These are phyloP conservation scores for Neodiprion pinetum DNA, from an alignment of 1,140 invertebrate genomes.

Conservation along the genomic window DNA sequence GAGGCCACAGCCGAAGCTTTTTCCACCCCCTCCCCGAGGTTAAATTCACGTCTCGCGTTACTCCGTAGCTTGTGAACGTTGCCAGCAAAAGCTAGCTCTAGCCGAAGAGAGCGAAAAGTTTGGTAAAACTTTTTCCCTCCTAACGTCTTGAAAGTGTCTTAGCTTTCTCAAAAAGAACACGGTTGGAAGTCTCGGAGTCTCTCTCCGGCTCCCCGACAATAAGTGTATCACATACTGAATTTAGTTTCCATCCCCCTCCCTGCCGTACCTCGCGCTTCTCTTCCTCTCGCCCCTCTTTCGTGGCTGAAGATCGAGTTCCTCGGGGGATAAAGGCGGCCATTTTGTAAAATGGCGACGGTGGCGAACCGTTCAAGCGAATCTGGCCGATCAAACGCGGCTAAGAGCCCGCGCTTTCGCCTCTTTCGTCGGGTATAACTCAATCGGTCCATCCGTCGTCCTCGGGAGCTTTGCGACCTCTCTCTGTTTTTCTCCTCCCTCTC, in stretches of 20 bases:
- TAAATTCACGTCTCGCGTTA: too few species aligned
- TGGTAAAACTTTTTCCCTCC: background rate
- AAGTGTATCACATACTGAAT: conserved; percentile 1
- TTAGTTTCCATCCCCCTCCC: background rate
- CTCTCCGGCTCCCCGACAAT: background rate
- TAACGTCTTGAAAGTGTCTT: conserved; percentile 1
- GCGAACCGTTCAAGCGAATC: conserved; percentile 6
- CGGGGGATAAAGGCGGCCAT: background rate
- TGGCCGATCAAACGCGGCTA: conserved; percentile 4
- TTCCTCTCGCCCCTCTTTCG: background rate
- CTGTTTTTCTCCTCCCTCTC: conserved; percentile 27
- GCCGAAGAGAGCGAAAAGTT: background rate
- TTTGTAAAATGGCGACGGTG: conserved; percentile 1
- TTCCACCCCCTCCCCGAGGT: too few species aligned
- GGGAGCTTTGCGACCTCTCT: conserved; percentile 17
- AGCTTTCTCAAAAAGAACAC: background rate
- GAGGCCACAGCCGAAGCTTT: too few species aligned
- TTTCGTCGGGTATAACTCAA: background rate
- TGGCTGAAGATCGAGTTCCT: background rate
- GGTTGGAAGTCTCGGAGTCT: too few species aligned
- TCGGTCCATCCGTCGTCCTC: background rate
- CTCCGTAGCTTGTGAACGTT: too few species aligned
- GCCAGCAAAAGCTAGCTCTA: too few species aligned
- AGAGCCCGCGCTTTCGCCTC: conserved; percentile 3
- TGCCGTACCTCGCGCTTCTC: background rate